Percentiles rank a stretch among this genome's conserved stretches.
phyloP scores from a whole-genome alignment of 2,113 vertebrate species.

The Aegithalos caudatus region DNA sequence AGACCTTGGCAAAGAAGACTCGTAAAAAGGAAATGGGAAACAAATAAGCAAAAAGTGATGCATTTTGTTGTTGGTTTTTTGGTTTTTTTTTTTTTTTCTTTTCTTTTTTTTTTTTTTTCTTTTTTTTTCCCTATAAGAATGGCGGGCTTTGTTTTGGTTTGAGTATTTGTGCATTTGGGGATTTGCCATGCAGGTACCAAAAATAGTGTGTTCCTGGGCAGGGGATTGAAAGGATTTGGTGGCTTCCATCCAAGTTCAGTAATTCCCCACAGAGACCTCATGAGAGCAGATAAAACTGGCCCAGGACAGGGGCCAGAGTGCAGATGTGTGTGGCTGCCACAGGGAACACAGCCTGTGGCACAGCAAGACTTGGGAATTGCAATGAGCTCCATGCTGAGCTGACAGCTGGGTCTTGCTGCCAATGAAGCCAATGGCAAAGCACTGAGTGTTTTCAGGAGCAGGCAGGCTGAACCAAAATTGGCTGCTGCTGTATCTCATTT shows the following conservation, averaged over 20 bases:
- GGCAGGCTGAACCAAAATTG: background rate
- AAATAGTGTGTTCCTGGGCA: background rate
- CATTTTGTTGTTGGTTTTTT: background rate
- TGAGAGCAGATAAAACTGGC: accelerated
- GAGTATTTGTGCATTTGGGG: background rate
- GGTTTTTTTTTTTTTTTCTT: too few species aligned
- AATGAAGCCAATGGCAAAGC: background rate
- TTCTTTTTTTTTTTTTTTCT: too few species aligned
- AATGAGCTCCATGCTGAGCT: background rate
- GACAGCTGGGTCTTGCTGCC: background rate
- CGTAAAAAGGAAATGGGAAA: background rate
- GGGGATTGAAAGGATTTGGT: background rate
- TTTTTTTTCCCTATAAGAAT: background rate
- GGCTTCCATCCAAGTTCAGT: background rate
- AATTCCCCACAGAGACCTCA: background rate
- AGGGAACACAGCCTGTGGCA: background rate
- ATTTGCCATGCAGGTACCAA: background rate
- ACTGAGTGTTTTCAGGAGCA: background rate
- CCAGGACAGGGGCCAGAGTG: background rate
- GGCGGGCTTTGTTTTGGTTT: background rate
- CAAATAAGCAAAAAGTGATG: background rate
- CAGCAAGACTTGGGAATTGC: background rate
- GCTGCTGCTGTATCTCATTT: background rate
- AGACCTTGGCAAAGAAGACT: background rate
- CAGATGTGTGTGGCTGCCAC: accelerated